These are phyloP conservation scores for Petrolisthes cinctipes DNA, from an alignment of 2,888 invertebrate species.

Conservation along the genomic window DNA sequence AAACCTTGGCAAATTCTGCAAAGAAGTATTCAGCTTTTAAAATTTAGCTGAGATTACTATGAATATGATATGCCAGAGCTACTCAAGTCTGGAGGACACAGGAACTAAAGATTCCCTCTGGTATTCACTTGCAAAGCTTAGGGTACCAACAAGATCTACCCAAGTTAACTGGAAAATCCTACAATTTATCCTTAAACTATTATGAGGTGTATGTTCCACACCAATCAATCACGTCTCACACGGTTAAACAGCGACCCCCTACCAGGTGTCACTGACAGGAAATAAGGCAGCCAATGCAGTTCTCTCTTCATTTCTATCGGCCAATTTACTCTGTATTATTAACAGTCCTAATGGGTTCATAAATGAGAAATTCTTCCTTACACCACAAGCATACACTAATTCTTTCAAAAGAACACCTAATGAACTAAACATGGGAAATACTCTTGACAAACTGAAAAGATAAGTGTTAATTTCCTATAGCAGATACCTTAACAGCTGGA, in stretches of 20 bases:
- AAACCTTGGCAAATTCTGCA: constrained; percentile 34
- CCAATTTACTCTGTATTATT: constrained; percentile 35
- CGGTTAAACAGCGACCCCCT: constrained; percentile 34
- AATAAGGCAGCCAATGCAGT: constrained; percentile 56
- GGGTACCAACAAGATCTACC: constrained; percentile 45
- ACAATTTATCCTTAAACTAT: constrained; percentile 42
- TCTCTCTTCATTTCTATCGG: constrained; percentile 39
- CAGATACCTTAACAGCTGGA: constrained; percentile 29
- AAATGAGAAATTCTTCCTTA: constrained; percentile 38
- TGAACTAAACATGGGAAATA: constrained; percentile 18
- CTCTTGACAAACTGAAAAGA: constrained; percentile 5
- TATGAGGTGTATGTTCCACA: constrained; percentile 49
- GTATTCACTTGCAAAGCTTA: constrained; percentile 53
- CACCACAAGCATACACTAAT: constrained; percentile 17
- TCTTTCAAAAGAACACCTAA: neutral
- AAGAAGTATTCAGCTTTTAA: constrained; percentile 27
- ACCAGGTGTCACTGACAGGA: constrained; percentile 45
- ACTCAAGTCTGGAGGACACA: constrained; percentile 31
- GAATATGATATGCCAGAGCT: constrained; percentile 29
- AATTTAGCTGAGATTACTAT: constrained; percentile 14
- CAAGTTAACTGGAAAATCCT: constrained; percentile 46
- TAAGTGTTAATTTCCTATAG: constrained; percentile 11
- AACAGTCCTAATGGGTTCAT: constrained; percentile 15
- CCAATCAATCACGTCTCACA: constrained; percentile 42
- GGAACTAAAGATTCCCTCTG: constrained; percentile 39